A percentile compares a stretch with the other conserved stretches of the same genome.
Evolutionary conservation across 2,888 invertebrate genomes (phyloP).

Genomic region (Drosophila paramelanica): DNA sequence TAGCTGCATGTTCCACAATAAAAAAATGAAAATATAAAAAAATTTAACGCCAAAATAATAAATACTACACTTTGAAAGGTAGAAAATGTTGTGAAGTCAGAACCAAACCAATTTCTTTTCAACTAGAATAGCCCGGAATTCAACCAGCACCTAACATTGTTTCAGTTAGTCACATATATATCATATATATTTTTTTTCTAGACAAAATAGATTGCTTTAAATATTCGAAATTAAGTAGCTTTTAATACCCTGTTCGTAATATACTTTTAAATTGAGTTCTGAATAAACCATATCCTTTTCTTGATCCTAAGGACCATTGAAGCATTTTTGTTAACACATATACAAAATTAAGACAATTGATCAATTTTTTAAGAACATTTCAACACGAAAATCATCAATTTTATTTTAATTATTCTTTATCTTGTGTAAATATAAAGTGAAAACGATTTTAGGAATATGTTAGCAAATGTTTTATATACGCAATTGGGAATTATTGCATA

Average conservation of each 20-base stretch:
- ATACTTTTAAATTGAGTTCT: not conserved
- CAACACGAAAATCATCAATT: no score
- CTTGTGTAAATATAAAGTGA: not conserved
- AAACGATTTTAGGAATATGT: constrained; percentile 17
- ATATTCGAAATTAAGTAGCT: not conserved
- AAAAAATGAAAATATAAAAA: not conserved
- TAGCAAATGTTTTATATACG: constrained; percentile 4
- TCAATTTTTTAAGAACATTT: no score
- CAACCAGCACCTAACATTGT: not conserved
- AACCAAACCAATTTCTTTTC: constrained; percentile 1
- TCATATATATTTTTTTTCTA: not conserved
- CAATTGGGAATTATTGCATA: constrained; percentile 11
- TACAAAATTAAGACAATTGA: no score
- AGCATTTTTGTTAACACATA: no score
- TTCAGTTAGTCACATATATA: not conserved
- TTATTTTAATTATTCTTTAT: no score
- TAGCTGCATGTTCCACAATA: constrained; percentile 38
- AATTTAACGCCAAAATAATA: constrained; percentile 22
- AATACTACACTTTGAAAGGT: constrained; percentile 22
- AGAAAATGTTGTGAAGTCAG: constrained; percentile 8
- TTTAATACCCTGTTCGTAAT: not conserved
- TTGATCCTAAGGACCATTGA: no score
- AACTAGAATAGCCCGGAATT: no score
- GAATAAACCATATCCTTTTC: not conserved
- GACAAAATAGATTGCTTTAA: not conserved